phyloP scores from a whole-genome alignment of 2,797 vertebrate species.

The Xiphorhynchus erythropygius region DNA sequence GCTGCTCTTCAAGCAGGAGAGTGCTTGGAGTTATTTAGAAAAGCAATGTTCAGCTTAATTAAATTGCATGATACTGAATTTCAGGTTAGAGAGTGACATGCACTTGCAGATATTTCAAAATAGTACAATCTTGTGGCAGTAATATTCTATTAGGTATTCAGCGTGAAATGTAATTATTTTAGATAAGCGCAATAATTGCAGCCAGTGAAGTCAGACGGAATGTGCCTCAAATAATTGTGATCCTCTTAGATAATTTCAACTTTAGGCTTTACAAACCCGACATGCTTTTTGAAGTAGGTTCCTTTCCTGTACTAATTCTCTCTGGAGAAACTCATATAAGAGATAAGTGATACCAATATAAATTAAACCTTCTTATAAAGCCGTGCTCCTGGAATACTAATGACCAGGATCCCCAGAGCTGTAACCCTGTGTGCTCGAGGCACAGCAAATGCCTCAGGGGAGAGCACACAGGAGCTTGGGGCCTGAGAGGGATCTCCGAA shows the following conservation, averaged over 20 bases:
- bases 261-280: not conserved
- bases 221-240: constrained; percentile 55
- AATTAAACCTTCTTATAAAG: constrained; percentile 32
- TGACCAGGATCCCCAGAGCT: not conserved
- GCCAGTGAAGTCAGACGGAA: constrained; percentile 2
- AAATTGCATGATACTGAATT: not conserved
- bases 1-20: not conserved
- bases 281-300: constrained; percentile 33
- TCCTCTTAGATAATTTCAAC: constrained; percentile 57
- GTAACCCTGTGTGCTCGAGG: not conserved
- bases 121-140: not conserved
- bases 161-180: constrained; percentile 56
- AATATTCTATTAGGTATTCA: constrained; percentile 66
- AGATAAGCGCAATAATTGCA: constrained; percentile 48
- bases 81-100: not conserved
- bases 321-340: constrained; percentile 5
- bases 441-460: not conserved
- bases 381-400: not conserved
- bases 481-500: not conserved
- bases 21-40: not conserved
- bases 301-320: constrained; percentile 37
- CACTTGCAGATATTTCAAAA: constrained; percentile 22
- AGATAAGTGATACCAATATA: constrained; percentile 39
- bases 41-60: constrained; percentile 7
- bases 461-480: not conserved